Evolutionary conservation across 2,797 vertebrate species (phyloP), one percentile per base, ranked within the genome.

Genomic region (Sebastes taczanowskii): DNA sequence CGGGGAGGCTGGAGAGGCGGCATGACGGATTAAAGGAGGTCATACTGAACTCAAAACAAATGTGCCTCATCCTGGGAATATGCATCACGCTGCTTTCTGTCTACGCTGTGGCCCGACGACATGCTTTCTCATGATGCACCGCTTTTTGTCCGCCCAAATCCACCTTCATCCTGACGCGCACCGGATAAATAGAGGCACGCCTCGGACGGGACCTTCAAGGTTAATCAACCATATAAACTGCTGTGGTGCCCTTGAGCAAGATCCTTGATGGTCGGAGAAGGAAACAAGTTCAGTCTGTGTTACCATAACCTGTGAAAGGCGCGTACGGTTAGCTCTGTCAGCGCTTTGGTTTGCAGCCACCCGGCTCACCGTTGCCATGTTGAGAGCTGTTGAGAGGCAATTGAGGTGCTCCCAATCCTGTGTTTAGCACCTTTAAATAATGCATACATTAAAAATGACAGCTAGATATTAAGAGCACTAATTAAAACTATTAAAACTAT

Each of bases 21-120:
- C 74, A 8, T 80, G 91, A 84, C 64, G 66, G 86, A 91, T 92
- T 91, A 90, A 86, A 91, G 74, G 78, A 91, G 88, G 83, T 90
- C 86, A 84, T 58, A 22, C 82, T 89, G 81, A 27, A 46, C 86
- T 86, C 81, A 63, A 84, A 92, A 86, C 91, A 90, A 88, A 91
- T 83, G 86, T 49, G 71, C 80, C 73, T 83, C 75, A 89, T 86
- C 84, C 77, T 63, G 78, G 77, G 81, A 87, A 74, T 78, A 80
- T 61, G 58, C 79, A 74, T 68, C 69, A 59, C 2, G 56, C 77
- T 11, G 73, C 75, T 53, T 69, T 11, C 30, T 68, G 66, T 42
- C 59, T 80, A 42, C 9, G 35, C 74, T 18, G 20, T 9, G 53
- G 23, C 49, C 62, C 16, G 68, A 67, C 58, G 34, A 60, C 68